Base-by-base conservation (phyloP, 2,888 invertebrate species). In the Yponomeuta plumbellus region DNA sequence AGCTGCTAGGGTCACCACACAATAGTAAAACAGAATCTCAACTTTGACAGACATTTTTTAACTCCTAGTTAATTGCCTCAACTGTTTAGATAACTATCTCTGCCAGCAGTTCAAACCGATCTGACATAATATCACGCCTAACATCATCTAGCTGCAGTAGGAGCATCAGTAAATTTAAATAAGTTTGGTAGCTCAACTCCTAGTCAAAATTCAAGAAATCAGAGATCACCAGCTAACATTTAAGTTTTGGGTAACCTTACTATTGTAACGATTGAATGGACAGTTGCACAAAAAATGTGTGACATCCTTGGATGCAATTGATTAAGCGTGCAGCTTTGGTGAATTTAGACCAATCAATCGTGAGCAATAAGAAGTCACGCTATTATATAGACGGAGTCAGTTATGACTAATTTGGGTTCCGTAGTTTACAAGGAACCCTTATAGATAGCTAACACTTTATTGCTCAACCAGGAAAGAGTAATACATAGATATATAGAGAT, bases 241-340 rank as follows among this genome's bases (percentile, higher is more conserved):
- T 52, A 3, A 13, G 8, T 17, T 52, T 69, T 65, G 59, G 58
- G 13, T 75, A 84, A 80, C 88, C 87, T 88, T 77, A 68, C 8
- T 23, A 10, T 59, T 21, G 74, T 71, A 66, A 72, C 77, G 76
- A 74, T 73, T 75, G 75, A 80, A 71, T 80, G 70, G 70, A 61
- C 74, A 57, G 59, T 11, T 59, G 59, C 22, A 23, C 72, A 81
- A 82, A 86, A 86, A 86, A 83, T 75, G 72, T 70, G 78, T 83
- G 80, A 39, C 86, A 89, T 88, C 89, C 88, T 89, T 89, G 89
- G 72, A 74, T 74, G 76, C 79, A 77, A 23, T 61, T 66, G 22
- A 58, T 58, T 58, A 22, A 58, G 58, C 21, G 20, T 21, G 21
- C 22, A 58, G 21, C 20, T n/a, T 20, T 58, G 58, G 58, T 58